Percentiles rank a stretch among this genome's conserved stretches.
These are phyloP conservation scores for Epinephelus lanceolatus DNA, from an alignment of 2,113 vertebrate genomes.

Conservation along the genomic window DNA sequence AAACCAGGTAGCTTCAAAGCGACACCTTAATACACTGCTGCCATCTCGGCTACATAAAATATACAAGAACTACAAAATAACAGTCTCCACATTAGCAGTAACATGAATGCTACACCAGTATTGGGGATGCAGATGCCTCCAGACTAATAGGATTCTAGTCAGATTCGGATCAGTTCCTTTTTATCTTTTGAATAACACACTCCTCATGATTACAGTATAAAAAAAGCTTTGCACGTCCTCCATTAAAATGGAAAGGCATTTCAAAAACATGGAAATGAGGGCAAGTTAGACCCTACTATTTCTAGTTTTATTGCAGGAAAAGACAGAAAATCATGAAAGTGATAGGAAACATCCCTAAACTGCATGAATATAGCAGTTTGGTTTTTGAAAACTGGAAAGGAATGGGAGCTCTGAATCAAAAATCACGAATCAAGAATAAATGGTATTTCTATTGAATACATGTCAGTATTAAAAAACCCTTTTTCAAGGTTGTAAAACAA, in stretches of 20 bases:
- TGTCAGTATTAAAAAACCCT: not conserved
- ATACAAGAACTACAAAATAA: constrained; percentile 27
- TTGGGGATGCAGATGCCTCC: constrained; percentile 26
- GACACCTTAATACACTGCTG: constrained; percentile 25
- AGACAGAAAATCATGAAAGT: constrained; percentile 40
- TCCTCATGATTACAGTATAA: constrained; percentile 45
- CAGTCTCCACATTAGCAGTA: constrained; percentile 15
- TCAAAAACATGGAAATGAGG: constrained; percentile 64
- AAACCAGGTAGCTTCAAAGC: constrained; percentile 68
- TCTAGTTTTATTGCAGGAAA: constrained; percentile 7
- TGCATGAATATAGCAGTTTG: not conserved
- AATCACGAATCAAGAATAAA: constrained; percentile 4
- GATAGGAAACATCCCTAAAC: constrained; percentile 21
- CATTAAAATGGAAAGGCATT: constrained; percentile 37
- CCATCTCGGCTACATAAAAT: constrained; percentile 11
- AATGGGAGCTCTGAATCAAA: constrained; percentile 4
- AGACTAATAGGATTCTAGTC: constrained; percentile 24
- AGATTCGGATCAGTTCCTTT: constrained; percentile 30
- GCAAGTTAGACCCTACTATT: constrained; percentile 4
- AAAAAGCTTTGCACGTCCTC: constrained; percentile 35
- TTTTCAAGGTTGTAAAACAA: constrained; percentile 4
- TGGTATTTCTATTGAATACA: constrained; percentile 8
- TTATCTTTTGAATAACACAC: constrained; percentile 43
- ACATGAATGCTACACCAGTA: constrained; percentile 2
- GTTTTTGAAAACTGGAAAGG: constrained; percentile 10